Evolutionary conservation across 2,888 invertebrate species (phyloP).

Genomic region (Fissipunctia ypsillon): DNA sequence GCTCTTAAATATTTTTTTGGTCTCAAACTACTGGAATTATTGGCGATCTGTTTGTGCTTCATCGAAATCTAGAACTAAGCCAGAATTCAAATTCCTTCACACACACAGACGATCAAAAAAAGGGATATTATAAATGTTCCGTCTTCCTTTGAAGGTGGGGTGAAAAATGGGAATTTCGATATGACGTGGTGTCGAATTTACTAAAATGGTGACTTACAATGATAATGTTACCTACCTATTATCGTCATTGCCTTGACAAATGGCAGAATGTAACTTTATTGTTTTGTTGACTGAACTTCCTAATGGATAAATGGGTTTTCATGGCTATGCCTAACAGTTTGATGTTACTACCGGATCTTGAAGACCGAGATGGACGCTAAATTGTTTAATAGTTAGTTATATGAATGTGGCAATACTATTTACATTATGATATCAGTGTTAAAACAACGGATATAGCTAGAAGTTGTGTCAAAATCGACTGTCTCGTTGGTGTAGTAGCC

Average conservation of each 20-base stretch:
- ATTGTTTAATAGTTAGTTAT: not conserved
- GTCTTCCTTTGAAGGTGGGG: not conserved
- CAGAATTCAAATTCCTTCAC: not conserved
- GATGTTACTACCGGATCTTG: slow-evolving; percentile 10
- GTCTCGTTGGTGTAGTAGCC: not conserved
- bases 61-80: not conserved
- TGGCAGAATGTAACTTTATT: slow-evolving; percentile 16
- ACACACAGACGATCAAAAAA: not conserved
- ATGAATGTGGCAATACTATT: not conserved
- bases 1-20: not conserved
- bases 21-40: not conserved
- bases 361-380: not conserved
- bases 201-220: not conserved
- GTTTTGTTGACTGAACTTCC: slow-evolving; percentile 34
- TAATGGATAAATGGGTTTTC: slow-evolving; percentile 47
- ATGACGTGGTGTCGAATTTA: not conserved
- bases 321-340: slow-evolving; percentile 17
- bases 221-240: too few species aligned
- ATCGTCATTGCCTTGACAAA: slow-evolving; percentile 37
- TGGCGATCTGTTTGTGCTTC: too few species aligned
- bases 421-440: too few species aligned
- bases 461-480: not conserved
- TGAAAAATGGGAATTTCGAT: not conserved
- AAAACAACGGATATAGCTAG: not conserved
- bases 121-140: not conserved